Percentiles rank a stretch among this genome's conserved stretches.
phyloP scores from a whole-genome alignment of 1,140 invertebrate species.

The Pantala flavescens region DNA sequence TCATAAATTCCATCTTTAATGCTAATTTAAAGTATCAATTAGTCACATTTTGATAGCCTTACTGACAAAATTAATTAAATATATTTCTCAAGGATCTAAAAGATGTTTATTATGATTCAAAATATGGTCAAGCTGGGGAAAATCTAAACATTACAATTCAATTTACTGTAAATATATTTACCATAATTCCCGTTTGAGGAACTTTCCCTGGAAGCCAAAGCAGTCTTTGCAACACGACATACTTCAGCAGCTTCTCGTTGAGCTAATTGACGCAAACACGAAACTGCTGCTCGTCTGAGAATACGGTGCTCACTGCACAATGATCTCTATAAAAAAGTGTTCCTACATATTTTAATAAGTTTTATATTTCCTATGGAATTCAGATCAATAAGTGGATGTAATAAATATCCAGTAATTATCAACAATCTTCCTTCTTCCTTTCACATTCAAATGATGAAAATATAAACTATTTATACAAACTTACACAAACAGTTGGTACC shows the following conservation, averaged over 20 bases:
- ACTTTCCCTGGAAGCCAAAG: not conserved
- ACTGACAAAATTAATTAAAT: too few relatives aligned
- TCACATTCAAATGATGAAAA: not conserved
- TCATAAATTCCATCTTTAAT: too few relatives aligned
- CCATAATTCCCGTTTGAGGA: conserved; percentile 26
- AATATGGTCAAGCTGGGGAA: too few relatives aligned
- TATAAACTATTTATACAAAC: conserved; percentile 33
- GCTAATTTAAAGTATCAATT: too few relatives aligned
- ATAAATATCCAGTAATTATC: conserved; percentile 7
- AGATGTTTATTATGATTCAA: too few relatives aligned
- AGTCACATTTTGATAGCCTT: too few relatives aligned
- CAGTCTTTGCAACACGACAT: conserved; percentile 63
- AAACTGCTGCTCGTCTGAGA: conserved; percentile 83
- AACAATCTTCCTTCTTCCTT: too few relatives aligned
- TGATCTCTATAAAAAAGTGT: conserved; percentile 49
- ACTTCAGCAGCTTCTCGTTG: conserved; percentile 94
- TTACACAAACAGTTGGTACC: conserved; percentile 87
- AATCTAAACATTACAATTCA: too few relatives aligned
- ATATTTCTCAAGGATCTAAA: too few relatives aligned
- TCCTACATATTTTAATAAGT: conserved; percentile 18
- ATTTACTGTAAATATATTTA: conserved; percentile 18
- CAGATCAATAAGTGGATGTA: conserved; percentile 12
- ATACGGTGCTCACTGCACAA: conserved; percentile 80
- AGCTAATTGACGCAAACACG: conserved; percentile 87
- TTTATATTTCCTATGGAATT: not conserved